phyloP scores from a whole-genome alignment of 1,140 invertebrate genomes.

The Brachionus rotundiformis region DNA sequence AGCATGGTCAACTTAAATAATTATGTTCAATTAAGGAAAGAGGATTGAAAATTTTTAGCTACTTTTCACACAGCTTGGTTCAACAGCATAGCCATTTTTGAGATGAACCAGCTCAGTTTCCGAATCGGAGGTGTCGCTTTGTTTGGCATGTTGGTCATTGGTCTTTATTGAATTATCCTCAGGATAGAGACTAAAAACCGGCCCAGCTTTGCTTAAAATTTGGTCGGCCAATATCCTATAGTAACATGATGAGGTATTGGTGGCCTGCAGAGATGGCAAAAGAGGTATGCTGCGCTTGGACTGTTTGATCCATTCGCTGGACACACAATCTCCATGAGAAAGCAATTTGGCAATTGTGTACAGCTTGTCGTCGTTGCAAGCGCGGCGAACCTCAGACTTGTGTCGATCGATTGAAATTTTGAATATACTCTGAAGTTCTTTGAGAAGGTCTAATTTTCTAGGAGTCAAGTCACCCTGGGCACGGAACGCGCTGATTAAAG shows the following conservation, averaged over 20 bases:
- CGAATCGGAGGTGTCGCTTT: not conserved
- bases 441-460: constrained; percentile 79
- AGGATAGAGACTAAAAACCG: constrained; percentile 42
- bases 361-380: constrained; percentile 84
- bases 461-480: constrained; percentile 82
- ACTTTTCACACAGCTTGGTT: constrained; percentile 12
- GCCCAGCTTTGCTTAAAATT: constrained; percentile 6
- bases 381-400: constrained; percentile 81
- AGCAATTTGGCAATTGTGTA: constrained; percentile 73
- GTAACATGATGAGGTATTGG: not conserved
- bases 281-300: constrained; percentile 4
- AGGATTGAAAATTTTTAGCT: too few relatives aligned
- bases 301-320: constrained; percentile 20
- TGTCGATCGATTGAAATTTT: constrained; percentile 85
- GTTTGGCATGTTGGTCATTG: not conserved
- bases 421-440: constrained; percentile 70
- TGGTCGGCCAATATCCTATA: constrained; percentile 37
- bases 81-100: constrained; percentile 39
- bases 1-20: constrained; percentile 32
- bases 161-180: constrained; percentile 14
- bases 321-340: constrained; percentile 24
- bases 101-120: not conserved
- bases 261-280: constrained; percentile 4
- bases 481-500: constrained; percentile 81
- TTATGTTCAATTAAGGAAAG: not conserved